Conservation (phyloP, 2,888 invertebrate species). For the Ptychoptera contaminata region DNA sequence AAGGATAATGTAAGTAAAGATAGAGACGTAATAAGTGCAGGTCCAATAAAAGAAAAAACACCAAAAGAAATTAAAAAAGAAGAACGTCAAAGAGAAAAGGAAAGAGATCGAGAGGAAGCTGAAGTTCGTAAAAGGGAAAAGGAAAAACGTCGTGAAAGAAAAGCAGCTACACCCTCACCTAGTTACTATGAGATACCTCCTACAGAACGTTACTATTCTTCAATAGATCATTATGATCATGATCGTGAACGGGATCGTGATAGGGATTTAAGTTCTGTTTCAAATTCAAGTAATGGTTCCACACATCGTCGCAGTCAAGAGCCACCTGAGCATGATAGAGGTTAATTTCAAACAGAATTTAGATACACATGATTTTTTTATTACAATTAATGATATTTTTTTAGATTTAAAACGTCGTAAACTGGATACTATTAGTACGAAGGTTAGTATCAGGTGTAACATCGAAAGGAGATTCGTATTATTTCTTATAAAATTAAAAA, state of each 20-base stretch:
- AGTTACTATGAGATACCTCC: slow-evolving; percentile 19
- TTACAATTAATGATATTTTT: slow-evolving; percentile 7
- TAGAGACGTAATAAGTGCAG: slow-evolving; percentile 9
- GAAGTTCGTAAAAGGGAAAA: slow-evolving; percentile 31
- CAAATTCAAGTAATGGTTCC: slow-evolving; percentile 36
- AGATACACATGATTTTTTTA: too few relatives aligned
- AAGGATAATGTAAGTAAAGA: slow-evolving; percentile 15
- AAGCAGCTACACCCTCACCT: slow-evolving; percentile 31
- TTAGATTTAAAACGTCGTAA: slow-evolving; percentile 72
- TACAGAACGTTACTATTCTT: slow-evolving; percentile 33
- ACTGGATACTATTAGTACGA: slow-evolving; percentile 60
- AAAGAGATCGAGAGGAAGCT: slow-evolving; percentile 16
- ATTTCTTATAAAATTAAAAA: slow-evolving; percentile 9
- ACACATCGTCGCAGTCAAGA: slow-evolving; percentile 38
- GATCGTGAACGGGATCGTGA: slow-evolving; percentile 47
- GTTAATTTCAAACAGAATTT: slow-evolving; percentile 21
- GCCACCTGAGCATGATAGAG: slow-evolving; percentile 42
- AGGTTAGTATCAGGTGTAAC: slow-evolving; percentile 59
- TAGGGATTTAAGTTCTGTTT: slow-evolving; percentile 39
- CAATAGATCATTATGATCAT: slow-evolving; percentile 33
- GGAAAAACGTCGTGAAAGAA: slow-evolving; percentile 44
- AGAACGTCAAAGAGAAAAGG: slow-evolving; percentile 16
- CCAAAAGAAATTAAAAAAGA: slow-evolving; percentile 22
- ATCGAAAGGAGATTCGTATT: slow-evolving; percentile 17
- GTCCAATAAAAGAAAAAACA: slow-evolving; percentile 16